These are phyloP conservation scores for Ploceus nigricollis DNA, from an alignment of 2,113 vertebrate species.

Conservation along the genomic window DNA sequence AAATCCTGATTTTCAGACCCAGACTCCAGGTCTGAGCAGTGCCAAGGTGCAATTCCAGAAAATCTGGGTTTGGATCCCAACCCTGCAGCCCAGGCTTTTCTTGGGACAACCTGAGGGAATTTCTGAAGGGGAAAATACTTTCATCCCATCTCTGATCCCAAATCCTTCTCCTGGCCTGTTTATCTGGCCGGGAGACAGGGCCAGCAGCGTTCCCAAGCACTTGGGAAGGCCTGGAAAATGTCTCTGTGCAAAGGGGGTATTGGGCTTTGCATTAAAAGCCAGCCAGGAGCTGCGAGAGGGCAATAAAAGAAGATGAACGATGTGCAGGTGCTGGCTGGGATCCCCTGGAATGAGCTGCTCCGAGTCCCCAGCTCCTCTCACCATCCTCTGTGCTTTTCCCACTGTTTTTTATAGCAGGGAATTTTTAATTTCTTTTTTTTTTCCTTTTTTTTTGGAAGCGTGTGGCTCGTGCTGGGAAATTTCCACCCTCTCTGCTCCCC, in stretches of 20 bases:
- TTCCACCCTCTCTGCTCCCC: neutral
- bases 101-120: neutral
- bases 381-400: neutral
- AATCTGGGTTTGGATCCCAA: too few species aligned
- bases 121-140: neutral
- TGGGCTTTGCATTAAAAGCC: neutral
- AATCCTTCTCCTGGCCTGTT: neutral
- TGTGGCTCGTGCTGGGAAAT: neutral
- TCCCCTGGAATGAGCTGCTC: neutral
- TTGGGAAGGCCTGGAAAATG: neutral
- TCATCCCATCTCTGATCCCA: neutral
- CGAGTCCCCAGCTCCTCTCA: neutral
- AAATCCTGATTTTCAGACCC: neutral
- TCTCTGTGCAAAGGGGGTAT: neutral
- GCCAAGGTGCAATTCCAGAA: neutral
- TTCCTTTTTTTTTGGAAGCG: too few species aligned
- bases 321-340: conserved; percentile 49
- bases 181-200: neutral
- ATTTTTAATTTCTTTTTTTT: too few species aligned
- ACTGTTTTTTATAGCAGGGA: neutral
- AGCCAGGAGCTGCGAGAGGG: neutral
- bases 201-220: neutral
- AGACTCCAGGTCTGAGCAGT: neutral
- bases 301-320: conserved; percentile 61
- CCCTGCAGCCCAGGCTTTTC: neutral